phyloP scores from a whole-genome alignment of 2,888 invertebrate genomes.

The Mantis religiosa region DNA sequence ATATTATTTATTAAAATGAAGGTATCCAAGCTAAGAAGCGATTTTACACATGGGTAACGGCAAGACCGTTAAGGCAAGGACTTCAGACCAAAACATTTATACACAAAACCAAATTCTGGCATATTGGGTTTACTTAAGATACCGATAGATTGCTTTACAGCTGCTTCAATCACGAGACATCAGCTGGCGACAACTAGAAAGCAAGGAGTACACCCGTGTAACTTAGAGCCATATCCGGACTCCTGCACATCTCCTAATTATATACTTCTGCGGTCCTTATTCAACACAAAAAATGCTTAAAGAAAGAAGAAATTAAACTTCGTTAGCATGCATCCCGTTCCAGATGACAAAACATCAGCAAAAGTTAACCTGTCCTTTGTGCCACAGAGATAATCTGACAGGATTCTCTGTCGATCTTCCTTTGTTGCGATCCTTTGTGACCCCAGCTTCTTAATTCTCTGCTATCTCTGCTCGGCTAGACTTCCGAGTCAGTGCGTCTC shows the following conservation, averaged over 20 bases:
- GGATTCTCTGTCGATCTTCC: neutral
- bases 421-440: neutral
- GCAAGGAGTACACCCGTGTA: no score
- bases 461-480: neutral
- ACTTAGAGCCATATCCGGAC: no score
- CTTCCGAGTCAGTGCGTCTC: neutral
- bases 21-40: no score
- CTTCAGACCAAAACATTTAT: no score
- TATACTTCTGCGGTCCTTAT: neutral
- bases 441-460: neutral
- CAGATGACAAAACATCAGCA: neutral
- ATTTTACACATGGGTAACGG: no score
- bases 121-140: no score
- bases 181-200: no score
- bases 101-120: no score
- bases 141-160: no score
- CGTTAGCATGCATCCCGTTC: neutral
- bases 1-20: no score
- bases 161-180: no score
- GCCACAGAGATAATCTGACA: neutral
- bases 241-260: neutral
- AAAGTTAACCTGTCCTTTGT: neutral
- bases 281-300: neutral
- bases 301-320: neutral
- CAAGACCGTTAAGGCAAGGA: no score